Conservation (phyloP, 2,113 vertebrate genomes). For the Beaufortia kweichowensis region DNA sequence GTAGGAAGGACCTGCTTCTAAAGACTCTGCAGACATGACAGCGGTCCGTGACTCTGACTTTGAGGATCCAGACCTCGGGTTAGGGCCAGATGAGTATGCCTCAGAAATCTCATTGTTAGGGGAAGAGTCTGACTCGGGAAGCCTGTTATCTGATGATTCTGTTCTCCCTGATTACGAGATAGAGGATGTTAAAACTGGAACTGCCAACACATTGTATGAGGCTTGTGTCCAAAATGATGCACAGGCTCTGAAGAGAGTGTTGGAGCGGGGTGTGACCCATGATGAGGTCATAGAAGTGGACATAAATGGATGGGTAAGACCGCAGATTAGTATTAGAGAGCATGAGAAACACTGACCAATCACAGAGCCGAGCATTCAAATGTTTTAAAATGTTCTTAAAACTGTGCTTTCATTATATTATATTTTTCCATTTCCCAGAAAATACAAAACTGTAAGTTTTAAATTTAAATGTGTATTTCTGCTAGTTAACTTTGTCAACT, state of each 20-base stretch:
- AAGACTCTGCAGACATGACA: constrained; percentile 59
- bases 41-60: constrained; percentile 17
- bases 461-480: too few relatives aligned
- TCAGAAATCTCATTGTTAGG: constrained; percentile 44
- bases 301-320: constrained; percentile 80
- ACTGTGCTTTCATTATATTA: too few relatives aligned
- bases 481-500: too few relatives aligned
- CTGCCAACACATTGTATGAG: constrained; percentile 70
- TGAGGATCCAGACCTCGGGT: constrained; percentile 59
- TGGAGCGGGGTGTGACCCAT: constrained; percentile 74
- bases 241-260: constrained; percentile 64
- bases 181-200: rapidly evolving
- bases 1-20: constrained; percentile 33
- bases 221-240: constrained; percentile 76
- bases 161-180: constrained; percentile 68
- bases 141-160: constrained; percentile 75
- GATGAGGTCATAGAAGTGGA: constrained; percentile 81
- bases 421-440: too few relatives aligned
- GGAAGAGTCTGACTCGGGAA: constrained; percentile 65
- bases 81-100: constrained; percentile 57
- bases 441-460: too few relatives aligned
- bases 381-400: not conserved
- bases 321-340: constrained; percentile 5
- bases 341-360: not conserved
- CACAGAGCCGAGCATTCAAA: not conserved